phyloP scores from a whole-genome alignment of 2,113 vertebrate species.

The Copsychus sechellarum region DNA sequence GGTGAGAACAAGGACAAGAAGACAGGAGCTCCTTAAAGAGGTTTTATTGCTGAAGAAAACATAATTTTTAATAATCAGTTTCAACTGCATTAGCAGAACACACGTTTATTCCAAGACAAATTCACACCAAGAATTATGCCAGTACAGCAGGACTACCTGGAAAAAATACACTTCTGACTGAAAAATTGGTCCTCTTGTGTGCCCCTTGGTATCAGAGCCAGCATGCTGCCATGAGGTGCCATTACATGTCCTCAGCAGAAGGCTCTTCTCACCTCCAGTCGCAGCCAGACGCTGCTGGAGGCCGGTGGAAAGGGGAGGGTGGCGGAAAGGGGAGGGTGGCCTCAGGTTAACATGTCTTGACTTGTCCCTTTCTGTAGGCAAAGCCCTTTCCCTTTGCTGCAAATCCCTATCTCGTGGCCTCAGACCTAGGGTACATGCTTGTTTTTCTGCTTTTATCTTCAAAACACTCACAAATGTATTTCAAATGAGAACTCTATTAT shows the following conservation, averaged over 20 bases:
- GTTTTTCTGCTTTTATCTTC: conserved; percentile 66
- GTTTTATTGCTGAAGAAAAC: background rate
- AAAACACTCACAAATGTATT: conserved; percentile 56
- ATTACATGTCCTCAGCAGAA: background rate
- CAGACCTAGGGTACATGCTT: background rate
- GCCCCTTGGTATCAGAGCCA: background rate
- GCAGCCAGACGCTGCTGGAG: background rate
- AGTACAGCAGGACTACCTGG: background rate
- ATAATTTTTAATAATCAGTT: background rate
- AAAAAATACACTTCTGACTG: background rate
- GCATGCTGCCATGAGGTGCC: background rate
- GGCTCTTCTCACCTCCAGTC: background rate
- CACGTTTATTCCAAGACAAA: background rate
- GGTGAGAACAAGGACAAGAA: background rate
- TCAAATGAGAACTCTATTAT: conserved; percentile 50
- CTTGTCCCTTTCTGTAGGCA: conserved; percentile 14
- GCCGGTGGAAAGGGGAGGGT: background rate
- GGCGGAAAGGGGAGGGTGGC: background rate
- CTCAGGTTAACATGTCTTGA: background rate
- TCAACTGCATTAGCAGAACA: background rate
- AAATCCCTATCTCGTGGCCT: conserved; percentile 21
- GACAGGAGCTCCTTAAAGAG: background rate
- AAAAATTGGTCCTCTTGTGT: background rate
- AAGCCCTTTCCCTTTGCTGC: conserved; percentile 8
- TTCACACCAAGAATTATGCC: background rate